Percentiles rank a stretch among this genome's conserved stretches.
Conservation (phyloP, 2,113 vertebrate genomes). For the Poeciliopsis turrubarensis region DNA sequence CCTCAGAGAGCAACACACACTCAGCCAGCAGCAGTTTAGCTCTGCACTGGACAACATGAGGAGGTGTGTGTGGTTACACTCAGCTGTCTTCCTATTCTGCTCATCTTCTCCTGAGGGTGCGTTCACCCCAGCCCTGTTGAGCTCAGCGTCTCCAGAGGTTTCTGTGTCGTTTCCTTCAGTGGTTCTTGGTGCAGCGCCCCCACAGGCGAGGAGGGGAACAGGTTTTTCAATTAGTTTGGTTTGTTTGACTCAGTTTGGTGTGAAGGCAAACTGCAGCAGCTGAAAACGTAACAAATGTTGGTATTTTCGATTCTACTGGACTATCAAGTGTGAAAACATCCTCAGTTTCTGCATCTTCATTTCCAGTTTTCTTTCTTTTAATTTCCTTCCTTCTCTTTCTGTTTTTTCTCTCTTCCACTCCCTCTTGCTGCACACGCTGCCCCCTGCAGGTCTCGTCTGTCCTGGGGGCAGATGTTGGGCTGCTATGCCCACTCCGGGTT, state of each 20-base stretch:
- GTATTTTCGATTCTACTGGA: too few relatives aligned
- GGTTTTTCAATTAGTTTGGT: too few relatives aligned
- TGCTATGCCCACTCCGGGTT: constrained; percentile 47
- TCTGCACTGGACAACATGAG: constrained; percentile 89
- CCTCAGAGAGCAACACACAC: constrained; percentile 84
- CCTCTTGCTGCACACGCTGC: not conserved
- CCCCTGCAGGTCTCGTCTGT: constrained; percentile 60
- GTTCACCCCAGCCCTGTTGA: too few relatives aligned
- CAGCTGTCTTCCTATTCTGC: not conserved
- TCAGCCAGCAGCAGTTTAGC: constrained; percentile 86
- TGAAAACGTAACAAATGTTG: too few relatives aligned
- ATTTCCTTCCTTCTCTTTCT: not conserved
- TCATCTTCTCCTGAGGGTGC: not conserved
- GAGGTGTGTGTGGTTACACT: constrained; percentile 78
- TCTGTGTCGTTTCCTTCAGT: too few relatives aligned
- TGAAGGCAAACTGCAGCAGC: too few relatives aligned
- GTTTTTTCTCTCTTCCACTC: not conserved
- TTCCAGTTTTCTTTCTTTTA: not conserved
- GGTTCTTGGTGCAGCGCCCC: too few relatives aligned
- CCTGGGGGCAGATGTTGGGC: constrained; percentile 67
- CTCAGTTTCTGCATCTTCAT: accelerated
- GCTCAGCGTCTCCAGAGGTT: too few relatives aligned
- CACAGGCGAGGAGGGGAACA: too few relatives aligned
- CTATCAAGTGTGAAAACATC: too few relatives aligned
- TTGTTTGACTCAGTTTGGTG: too few relatives aligned